phyloP scores from a whole-genome alignment of 2,888 invertebrate species.

The Eilema caniola region DNA sequence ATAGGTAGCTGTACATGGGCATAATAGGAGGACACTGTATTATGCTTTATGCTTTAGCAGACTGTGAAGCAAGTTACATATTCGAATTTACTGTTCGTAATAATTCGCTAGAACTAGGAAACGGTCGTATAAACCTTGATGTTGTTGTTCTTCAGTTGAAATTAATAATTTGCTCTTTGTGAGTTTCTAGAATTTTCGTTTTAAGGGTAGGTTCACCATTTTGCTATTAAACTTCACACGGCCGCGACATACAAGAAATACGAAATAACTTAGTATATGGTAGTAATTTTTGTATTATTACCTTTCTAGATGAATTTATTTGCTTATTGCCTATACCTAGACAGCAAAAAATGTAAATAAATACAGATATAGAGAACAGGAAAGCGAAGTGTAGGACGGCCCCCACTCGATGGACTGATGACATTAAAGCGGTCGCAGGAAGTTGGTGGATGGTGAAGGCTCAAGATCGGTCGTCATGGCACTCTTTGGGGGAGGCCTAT shows the following conservation, averaged over 20 bases:
- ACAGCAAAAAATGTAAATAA: not conserved
- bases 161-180: slow-evolving; percentile 20
- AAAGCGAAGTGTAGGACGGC: too few relatives aligned
- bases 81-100: not conserved
- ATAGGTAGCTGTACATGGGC: not conserved
- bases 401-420: too few relatives aligned
- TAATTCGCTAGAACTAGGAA: slow-evolving; percentile 47
- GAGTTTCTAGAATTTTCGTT: slow-evolving; percentile 19
- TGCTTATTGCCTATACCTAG: not conserved
- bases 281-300: not conserved
- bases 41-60: not conserved
- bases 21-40: not conserved
- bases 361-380: not conserved
- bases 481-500: too few relatives aligned
- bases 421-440: too few relatives aligned
- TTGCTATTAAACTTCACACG: not conserved
- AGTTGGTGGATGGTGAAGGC: too few relatives aligned
- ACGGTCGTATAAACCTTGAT: slow-evolving; percentile 35
- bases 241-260: not conserved
- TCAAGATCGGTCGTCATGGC: too few relatives aligned
- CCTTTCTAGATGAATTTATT: not conserved
- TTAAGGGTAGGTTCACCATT: slow-evolving; percentile 4
- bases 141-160: slow-evolving; percentile 35
- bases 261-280: not conserved
- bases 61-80: not conserved